These are phyloP conservation scores for Procavia capensis DNA, from an alignment of 2,113 vertebrate genomes.

Conservation along the genomic window DNA sequence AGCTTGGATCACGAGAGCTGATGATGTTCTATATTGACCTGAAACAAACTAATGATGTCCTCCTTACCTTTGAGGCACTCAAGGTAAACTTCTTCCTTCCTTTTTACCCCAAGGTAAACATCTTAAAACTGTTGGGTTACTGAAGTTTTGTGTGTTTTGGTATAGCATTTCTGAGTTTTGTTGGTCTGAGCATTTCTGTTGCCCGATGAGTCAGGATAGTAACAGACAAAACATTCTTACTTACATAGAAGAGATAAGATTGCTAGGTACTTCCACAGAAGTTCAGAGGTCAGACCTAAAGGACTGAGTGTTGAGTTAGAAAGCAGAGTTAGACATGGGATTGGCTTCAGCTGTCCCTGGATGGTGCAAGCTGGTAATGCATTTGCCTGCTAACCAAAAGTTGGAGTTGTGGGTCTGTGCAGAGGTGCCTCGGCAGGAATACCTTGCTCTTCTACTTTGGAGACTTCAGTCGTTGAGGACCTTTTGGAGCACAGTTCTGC, in stretches of 20 bases:
- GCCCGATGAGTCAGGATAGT: neutral
- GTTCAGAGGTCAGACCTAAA: neutral
- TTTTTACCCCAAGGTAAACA: slow-evolving; percentile 96
- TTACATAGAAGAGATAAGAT: neutral
- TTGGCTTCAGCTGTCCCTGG: neutral
- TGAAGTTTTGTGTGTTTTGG: neutral
- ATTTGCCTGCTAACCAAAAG: neutral
- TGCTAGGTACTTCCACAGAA: neutral
- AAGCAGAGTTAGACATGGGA: neutral
- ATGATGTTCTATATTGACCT: slow-evolving; percentile 99
- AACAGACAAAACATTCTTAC: slow-evolving; percentile 9
- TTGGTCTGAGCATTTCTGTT: neutral
- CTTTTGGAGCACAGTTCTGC: neutral
- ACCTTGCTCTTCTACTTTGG: neutral
- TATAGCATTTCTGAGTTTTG: neutral
- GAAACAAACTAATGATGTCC: slow-evolving; percentile 97
- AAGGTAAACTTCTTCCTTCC: slow-evolving; percentile 95
- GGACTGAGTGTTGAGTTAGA: neutral
- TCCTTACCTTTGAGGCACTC: slow-evolving; percentile 98
- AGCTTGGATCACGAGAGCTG: slow-evolving; percentile 96
- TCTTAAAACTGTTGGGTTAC: neutral
- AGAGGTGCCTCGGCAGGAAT: neutral
- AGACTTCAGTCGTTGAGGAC: neutral
- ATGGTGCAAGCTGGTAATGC: no score
- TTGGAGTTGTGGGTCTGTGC: neutral